These are phyloP conservation scores for Lasiurus cinereus DNA, from an alignment of 2,113 vertebrate species.

Conservation along the genomic window DNA sequence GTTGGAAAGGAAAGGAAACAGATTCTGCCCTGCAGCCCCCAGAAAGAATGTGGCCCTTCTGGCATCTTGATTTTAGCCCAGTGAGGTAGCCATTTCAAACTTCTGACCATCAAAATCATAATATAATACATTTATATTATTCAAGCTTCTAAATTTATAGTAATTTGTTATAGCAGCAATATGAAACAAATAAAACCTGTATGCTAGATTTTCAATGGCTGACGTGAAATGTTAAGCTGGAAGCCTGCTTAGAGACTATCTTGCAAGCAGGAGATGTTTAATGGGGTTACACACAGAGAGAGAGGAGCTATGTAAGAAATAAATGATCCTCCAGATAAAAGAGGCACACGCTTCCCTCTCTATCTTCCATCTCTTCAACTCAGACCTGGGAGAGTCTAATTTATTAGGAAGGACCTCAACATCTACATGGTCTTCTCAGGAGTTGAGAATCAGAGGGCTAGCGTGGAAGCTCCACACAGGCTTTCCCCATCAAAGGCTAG, in stretches of 20 bases:
- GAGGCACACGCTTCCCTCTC: neutral
- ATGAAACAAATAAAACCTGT: neutral
- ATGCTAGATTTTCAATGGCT: neutral
- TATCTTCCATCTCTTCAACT: neutral
- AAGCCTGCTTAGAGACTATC: neutral
- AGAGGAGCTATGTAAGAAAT: neutral
- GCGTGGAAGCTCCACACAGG: neutral
- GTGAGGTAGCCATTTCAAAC: neutral
- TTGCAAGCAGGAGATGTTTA: neutral
- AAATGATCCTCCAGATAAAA: neutral
- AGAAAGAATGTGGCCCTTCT: neutral
- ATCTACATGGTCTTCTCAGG: neutral
- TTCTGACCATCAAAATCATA: neutral
- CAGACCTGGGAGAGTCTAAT: neutral
- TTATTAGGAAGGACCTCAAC: neutral
- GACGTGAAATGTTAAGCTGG: neutral
- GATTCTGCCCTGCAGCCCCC: neutral
- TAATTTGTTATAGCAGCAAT: neutral
- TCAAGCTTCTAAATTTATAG: neutral
- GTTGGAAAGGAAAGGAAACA: neutral
- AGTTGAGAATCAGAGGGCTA: neutral
- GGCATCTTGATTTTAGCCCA: neutral
- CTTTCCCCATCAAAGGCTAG: neutral
- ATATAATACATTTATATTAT: neutral
- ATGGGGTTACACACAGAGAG: neutral